Base-by-base conservation (phyloP, 2,797 vertebrate genomes). In the Champsocephalus gunnari region DNA sequence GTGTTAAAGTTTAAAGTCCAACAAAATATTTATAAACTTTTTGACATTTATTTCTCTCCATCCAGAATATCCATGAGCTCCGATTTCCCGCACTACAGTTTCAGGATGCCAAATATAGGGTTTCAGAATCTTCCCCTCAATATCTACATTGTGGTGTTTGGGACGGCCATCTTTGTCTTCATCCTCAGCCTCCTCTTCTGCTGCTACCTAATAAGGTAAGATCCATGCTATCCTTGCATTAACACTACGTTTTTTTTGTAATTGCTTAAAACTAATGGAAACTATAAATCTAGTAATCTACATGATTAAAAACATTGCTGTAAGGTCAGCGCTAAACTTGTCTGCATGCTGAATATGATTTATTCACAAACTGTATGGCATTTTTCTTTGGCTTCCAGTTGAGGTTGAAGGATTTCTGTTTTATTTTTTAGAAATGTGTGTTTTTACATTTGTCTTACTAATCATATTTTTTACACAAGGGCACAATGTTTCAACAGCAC, bases 81-180 rank as follows among this genome's bases (percentile, higher is more conserved):
- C 3, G 96, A 97, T 92, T 98, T 98, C 92, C 96, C 97, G 81
- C 96, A 98, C 93, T 97, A 97, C 94, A 97, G 95, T 94, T 98
- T 98, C 97, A 99, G 96, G 94, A 99, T 99, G 98, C 98, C 98
- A 89, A 99, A 99, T 94, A 99, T 99, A 78, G 98, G 98, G 94
- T 99, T 99, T 93, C 98, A 99, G 95, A 99, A 99, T 90, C 96
- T 99, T 89, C 98, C 98, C 81, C 97, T 99, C 83, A 99, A 99
- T 92, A 99, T 99, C 95, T 99, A 99, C 94, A 99, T 99, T 41
- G 98, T 99, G 89, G 98, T 99, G 84, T 99, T 99, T 5, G 98
- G 98, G 84, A 99, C 98, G 0, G 98, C 98, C 75, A 97, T 99
- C 90, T 99, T 99, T 68, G 98, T 99, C 92, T 99, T 99, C 95